Evolutionary conservation across 1,140 invertebrate genomes (phyloP), one percentile per base, ranked within the genome.

Genomic region (Brachionus sp.): DNA sequence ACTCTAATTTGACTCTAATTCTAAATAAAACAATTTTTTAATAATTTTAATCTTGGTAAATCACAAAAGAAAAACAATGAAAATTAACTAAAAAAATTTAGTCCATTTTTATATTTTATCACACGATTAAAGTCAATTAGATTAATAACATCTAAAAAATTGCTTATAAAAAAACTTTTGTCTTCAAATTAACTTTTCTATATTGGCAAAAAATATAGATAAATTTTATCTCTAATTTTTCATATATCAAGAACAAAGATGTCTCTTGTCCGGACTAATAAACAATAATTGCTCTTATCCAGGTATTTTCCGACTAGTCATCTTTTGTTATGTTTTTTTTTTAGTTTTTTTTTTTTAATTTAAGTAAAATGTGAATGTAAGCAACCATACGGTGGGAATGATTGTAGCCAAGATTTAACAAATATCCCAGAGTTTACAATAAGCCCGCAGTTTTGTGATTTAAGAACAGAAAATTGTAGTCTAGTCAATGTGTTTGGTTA

Each of bases 381-480:
- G 1, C 0, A 80, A 12, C 9, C 33, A 12, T 80, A 16, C n/a
- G 77, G 77, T 37, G 77, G 77, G 1, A 19, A 19, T 62, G 77
- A 80, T 80, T 80, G 77, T 37, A 80, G 29, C 5, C 50, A 62
- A 39, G 50, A 80, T 25, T 80, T 80, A 35, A 3, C 50, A 19
- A 19, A 64, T 19, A 42, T 80, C 9, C 0, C 77, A 57, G 50
- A 64, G 9, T 80, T 80, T 12, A 19, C 33, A 39, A 25, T 80
- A 13, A 35, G 39, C 50, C n/a, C 12, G 4, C 2, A 29, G 19
- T 80, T 23, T 80, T 80, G 77, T 64, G 77, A 80, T 44, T 37
- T 80, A 66, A 80, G 77, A 62, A 62, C 77, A 37, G 23, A 57
- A 57, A 42, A 62, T 39, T 80, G 77, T 64, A 37, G 35, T 62